A percentile compares a stretch with the other conserved stretches of the same genome.
Conservation (phyloP, 2,797 vertebrate species). For the Threskiornis aethiopicus region DNA sequence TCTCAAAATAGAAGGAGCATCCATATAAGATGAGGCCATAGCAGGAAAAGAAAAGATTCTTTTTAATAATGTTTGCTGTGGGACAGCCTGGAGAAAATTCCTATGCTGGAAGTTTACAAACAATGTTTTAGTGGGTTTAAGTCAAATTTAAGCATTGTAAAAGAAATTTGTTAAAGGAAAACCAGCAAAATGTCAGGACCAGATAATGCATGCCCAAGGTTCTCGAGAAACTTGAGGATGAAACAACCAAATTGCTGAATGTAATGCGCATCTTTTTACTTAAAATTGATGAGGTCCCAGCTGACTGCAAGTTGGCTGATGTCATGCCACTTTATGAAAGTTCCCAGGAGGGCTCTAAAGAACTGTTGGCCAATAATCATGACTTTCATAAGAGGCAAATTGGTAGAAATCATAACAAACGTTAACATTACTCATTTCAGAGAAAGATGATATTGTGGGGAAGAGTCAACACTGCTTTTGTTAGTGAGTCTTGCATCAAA, state of each 20-base stretch:
- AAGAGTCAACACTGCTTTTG: not conserved
- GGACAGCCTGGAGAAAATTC: not conserved
- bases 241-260: not conserved
- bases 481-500: not conserved
- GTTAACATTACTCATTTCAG: not conserved
- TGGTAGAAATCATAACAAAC: not conserved
- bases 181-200: not conserved
- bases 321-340: not conserved
- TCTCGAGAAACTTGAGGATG: not conserved
- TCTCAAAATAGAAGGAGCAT: not conserved
- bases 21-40: not conserved
- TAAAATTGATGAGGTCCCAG: not conserved
- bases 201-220: not conserved
- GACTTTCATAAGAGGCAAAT: not conserved
- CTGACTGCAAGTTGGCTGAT: not conserved
- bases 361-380: not conserved
- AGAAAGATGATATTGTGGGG: not conserved
- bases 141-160: not conserved
- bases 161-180: not conserved
- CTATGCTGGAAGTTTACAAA: not conserved
- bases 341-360: not conserved
- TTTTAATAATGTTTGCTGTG: not conserved
- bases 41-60: not conserved
- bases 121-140: not conserved
- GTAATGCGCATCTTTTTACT: not conserved